These are phyloP conservation scores for Chrysina gloriosa DNA, from an alignment of 2,888 invertebrate species.

Conservation along the genomic window DNA sequence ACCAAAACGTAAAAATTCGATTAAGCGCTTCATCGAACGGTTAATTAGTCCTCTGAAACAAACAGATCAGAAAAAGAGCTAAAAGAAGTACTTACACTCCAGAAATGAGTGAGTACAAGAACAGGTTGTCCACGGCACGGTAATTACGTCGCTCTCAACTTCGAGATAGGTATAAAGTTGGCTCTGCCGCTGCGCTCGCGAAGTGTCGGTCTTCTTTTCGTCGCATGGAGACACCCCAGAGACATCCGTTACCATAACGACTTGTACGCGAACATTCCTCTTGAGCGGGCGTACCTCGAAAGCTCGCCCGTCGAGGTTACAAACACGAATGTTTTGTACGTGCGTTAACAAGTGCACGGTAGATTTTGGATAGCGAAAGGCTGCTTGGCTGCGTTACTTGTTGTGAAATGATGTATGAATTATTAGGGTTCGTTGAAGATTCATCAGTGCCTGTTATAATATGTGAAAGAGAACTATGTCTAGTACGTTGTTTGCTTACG, in stretches of 20 bases:
- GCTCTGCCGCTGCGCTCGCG: conserved; percentile 37
- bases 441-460: not conserved
- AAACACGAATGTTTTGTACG: conserved; percentile 32
- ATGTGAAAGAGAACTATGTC: not conserved
- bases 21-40: not conserved
- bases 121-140: conserved; percentile 21
- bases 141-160: conserved; percentile 32
- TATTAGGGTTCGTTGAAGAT: not conserved
- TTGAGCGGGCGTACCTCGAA: conserved; percentile 33
- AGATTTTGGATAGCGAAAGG: conserved; percentile 19
- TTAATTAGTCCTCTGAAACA: conserved; percentile 16
- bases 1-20: not conserved
- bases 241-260: conserved; percentile 52
- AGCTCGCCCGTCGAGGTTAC: conserved; percentile 45
- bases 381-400: not conserved
- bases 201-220: conserved; percentile 33
- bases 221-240: conserved; percentile 50
- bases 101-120: conserved; percentile 13
- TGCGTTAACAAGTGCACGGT: conserved; percentile 16
- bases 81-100: not conserved
- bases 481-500: not conserved
- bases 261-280: conserved; percentile 49
- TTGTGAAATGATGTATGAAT: conserved; percentile 15
- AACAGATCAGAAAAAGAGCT: not conserved
- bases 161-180: conserved; percentile 14